phyloP scores from a whole-genome alignment of 1,140 invertebrate genomes.

The Drosophila trapezifrons region DNA sequence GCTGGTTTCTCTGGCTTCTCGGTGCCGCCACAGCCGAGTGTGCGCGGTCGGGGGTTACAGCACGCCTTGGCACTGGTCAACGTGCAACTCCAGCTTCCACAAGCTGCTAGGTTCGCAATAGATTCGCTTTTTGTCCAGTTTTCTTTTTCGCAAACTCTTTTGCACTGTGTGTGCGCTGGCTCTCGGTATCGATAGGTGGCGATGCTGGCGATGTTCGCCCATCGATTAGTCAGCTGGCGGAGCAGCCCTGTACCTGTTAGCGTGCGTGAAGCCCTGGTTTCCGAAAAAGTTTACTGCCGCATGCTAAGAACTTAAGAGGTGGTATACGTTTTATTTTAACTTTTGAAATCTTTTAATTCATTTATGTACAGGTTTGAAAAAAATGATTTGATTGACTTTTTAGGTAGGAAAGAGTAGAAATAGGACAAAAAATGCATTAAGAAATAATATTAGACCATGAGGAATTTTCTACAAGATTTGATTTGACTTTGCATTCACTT shows the following conservation, averaged over 20 bases:
- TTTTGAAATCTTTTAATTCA: neutral
- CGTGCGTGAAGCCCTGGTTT: slow-evolving; percentile 12
- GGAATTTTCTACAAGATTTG: too few species aligned
- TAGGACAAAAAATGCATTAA: too few species aligned
- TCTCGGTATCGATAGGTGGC: slow-evolving; percentile 28
- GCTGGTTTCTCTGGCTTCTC: slow-evolving; percentile 31
- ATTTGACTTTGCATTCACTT: too few species aligned
- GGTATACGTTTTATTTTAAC: neutral
- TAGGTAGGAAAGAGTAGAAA: too few species aligned
- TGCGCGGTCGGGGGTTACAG: slow-evolving; percentile 22
- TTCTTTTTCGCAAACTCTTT: slow-evolving; percentile 76
- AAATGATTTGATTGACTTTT: too few species aligned
- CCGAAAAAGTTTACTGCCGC: slow-evolving; percentile 5
- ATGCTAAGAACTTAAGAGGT: neutral
- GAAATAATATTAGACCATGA: too few species aligned
- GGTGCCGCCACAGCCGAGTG: slow-evolving; percentile 30
- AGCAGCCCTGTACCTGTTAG: slow-evolving; percentile 27
- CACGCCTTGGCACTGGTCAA: slow-evolving; percentile 44
- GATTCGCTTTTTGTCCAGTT: slow-evolving; percentile 60
- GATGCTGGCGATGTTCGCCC: slow-evolving; percentile 9
- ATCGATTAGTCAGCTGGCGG: slow-evolving; percentile 44
- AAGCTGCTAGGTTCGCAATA: slow-evolving; percentile 35
- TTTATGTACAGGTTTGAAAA: too few species aligned
- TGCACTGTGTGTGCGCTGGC: slow-evolving; percentile 61
- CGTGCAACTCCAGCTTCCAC: slow-evolving; percentile 19